phyloP scores from a whole-genome alignment of 2,113 vertebrate species.

The Regulus satrapa region DNA sequence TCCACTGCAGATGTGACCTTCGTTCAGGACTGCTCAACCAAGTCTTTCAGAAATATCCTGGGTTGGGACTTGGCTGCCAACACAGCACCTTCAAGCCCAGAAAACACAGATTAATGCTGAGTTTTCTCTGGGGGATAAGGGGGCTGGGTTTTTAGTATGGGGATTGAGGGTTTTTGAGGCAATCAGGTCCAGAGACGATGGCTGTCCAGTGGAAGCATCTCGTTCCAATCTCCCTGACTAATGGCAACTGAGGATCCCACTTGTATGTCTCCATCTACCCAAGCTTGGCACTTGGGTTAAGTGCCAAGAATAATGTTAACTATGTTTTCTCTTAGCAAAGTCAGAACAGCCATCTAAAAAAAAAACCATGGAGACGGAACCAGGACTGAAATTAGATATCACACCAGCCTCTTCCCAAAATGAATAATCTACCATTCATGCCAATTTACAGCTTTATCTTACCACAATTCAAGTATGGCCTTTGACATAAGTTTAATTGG shows the following conservation, averaged over 20 bases:
- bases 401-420: background rate
- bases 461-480: background rate
- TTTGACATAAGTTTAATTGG: background rate
- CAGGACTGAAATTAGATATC: background rate
- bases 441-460: background rate
- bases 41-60: background rate
- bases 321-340: background rate
- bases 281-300: background rate
- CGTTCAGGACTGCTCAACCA: background rate
- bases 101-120: background rate
- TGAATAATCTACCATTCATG: background rate
- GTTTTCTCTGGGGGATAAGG: accelerated
- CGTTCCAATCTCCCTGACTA: background rate
- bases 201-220: background rate
- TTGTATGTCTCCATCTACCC: background rate
- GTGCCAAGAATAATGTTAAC: background rate
- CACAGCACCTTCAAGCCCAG: background rate
- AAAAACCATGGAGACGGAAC: background rate
- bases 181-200: background rate
- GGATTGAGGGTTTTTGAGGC: background rate
- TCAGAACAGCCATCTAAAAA: background rate
- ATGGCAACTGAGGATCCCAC: background rate
- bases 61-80: background rate
- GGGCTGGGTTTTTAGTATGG: background rate
- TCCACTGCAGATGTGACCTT: background rate